Base-by-base conservation (phyloP, 2,888 invertebrate species). In the Marasmarcha lunaedactyla region DNA sequence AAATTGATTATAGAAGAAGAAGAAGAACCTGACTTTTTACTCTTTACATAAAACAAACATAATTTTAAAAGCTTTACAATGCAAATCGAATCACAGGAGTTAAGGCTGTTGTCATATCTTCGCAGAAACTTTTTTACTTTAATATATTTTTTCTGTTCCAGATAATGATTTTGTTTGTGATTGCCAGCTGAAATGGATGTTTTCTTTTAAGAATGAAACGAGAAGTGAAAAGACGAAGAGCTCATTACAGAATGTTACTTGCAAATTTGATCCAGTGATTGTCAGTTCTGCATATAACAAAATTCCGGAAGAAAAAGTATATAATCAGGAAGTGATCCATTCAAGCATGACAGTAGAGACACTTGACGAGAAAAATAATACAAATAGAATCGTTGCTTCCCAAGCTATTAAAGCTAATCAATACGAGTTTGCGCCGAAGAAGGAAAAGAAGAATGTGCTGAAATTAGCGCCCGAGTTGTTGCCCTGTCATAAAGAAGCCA, bases 131-230 rank as follows among this genome's bases (percentile, higher is more conserved):
- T n/a, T n/a, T n/a, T n/a, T n/a, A 20, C 7, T 20, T 20, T 20
- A 7, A 20, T 20, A 20, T 5, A 5, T 20, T 5, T 43, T 41
- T 57, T 53, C 53, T 55, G 63, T 85, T 84, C 38, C 89, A 94
- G 94, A 90, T 56, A 94, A 94, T 79, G 89, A 88, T 66, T 90
- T 94, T 72, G 86, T 89, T 53, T 94, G 94, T 76, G 92, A 93
- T 84, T 93, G 93, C 69, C 89, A 91, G 49, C 78, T 94, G 51
- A 87, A 89, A 51, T 94, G 94, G 94, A 88, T 93, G 76, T 90
- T 90, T 72, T 84, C 84, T 35, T 76, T 94, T 44, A 86, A 88
- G 45, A 89, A 90, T 69, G 91, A 91, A 51, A 93, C 93, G 48
- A 87, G 88, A 65, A 91, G 90, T 63, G 83, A 85, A 51, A 86